phyloP scores from a whole-genome alignment of 2,113 vertebrate genomes.

The Rhabdornis inornatus region DNA sequence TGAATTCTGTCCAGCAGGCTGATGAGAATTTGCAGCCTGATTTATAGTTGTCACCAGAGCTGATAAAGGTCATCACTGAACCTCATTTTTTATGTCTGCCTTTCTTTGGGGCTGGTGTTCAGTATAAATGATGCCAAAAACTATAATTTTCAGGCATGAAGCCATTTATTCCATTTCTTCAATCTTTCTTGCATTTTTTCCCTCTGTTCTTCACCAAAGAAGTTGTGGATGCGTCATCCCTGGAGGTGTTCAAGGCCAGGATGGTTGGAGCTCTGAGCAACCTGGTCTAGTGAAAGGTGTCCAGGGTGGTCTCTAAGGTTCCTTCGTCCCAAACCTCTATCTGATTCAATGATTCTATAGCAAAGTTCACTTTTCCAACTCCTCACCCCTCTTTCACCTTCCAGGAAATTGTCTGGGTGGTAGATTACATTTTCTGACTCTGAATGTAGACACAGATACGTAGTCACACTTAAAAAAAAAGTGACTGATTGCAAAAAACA shows the following conservation, averaged over 20 bases:
- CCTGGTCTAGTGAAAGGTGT: neutral
- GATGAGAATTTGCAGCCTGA: slow-evolving; percentile 63
- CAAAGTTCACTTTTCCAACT: neutral
- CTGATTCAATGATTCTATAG: neutral
- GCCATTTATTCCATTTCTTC: slow-evolving; percentile 25
- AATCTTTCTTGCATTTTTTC: neutral
- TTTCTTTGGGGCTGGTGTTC: neutral
- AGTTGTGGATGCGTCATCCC: neutral
- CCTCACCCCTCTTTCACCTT: neutral
- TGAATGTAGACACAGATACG: neutral
- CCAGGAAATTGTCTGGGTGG: neutral
- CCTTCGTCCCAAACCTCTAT: neutral
- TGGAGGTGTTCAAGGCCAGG: neutral
- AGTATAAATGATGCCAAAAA: slow-evolving; percentile 34
- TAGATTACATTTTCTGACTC: neutral
- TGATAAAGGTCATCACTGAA: slow-evolving; percentile 71
- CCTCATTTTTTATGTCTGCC: slow-evolving; percentile 61
- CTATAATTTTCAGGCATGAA: slow-evolving; percentile 4
- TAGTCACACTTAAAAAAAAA: neutral
- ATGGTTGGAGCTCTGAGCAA: neutral
- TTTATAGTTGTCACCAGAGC: slow-evolving; percentile 68
- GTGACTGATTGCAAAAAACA: neutral
- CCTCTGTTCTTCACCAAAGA: neutral
- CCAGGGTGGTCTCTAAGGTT: neutral
- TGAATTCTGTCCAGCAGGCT: slow-evolving; percentile 62